Evolutionary conservation across 2,888 invertebrate genomes (phyloP).

Genomic region (Heliconius charithonia): DNA sequence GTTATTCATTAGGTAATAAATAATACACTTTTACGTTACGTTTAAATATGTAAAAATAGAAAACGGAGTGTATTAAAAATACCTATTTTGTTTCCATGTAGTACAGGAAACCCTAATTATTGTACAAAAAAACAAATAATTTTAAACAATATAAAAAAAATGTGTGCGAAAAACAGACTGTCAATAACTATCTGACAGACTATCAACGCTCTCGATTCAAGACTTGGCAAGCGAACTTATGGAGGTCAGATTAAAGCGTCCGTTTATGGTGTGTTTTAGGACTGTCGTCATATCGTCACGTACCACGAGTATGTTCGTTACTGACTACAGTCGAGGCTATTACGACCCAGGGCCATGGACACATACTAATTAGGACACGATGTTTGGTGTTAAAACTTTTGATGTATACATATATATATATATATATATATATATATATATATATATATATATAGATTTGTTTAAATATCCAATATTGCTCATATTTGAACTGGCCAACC

Average conservation of each 20-base stretch:
- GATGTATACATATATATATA: slow-evolving; percentile 65
- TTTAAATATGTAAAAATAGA: too few relatives aligned
- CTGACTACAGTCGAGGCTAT: slow-evolving; percentile 45
- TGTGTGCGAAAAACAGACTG: neutral
- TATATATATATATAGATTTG: slow-evolving; percentile 70
- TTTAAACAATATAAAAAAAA: neutral
- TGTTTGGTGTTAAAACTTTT: slow-evolving; percentile 78
- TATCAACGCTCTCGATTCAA: slow-evolving; percentile 36
- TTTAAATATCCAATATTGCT: slow-evolving; percentile 67
- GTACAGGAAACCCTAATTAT: neutral
- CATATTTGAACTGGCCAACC: slow-evolving; percentile 74
- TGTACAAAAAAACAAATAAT: neutral
- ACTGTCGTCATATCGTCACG: slow-evolving; percentile 46
- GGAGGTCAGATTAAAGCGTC: slow-evolving; percentile 39
- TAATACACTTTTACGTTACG: too few relatives aligned
- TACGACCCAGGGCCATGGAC: slow-evolving; percentile 52
- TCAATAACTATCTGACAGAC: neutral
- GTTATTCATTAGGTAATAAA: too few relatives aligned
- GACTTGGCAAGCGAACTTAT: slow-evolving; percentile 44
- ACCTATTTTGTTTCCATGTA: neutral
- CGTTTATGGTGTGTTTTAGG: slow-evolving; percentile 42
- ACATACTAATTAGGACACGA: slow-evolving; percentile 65
- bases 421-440: too few relatives aligned
- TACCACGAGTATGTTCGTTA: slow-evolving; percentile 36
- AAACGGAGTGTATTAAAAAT: neutral